Percentiles rank a stretch among this genome's conserved stretches.
phyloP scores from a whole-genome alignment of 2,113 vertebrate genomes.

The Pungitius pungitius region DNA sequence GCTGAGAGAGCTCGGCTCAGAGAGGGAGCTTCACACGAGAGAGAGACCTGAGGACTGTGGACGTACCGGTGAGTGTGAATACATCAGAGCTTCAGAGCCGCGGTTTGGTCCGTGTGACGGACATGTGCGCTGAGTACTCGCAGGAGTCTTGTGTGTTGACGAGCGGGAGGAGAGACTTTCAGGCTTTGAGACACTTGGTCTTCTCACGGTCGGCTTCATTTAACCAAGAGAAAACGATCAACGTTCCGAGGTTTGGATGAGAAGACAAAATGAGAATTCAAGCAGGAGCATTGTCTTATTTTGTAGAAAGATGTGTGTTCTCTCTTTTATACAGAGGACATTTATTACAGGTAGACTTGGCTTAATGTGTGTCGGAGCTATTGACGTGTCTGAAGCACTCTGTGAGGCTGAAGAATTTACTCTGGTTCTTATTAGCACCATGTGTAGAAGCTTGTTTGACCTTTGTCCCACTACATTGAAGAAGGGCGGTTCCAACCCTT shows the following conservation, averaged over 20 bases:
- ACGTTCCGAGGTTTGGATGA: not conserved
- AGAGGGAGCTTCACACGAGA: not conserved
- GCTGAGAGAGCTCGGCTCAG: not conserved
- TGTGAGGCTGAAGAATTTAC: not conserved
- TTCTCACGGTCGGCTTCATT: not conserved
- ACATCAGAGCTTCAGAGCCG: not conserved
- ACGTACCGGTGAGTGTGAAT: constrained; percentile 27
- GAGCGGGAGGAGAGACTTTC: not conserved
- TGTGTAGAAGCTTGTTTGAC: not conserved
- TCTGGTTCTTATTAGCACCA: not conserved
- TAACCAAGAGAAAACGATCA: not conserved
- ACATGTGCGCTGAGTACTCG: not conserved
- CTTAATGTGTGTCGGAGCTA: not conserved
- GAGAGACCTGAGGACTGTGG: not conserved
- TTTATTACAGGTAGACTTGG: not conserved
- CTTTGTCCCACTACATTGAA: not conserved
- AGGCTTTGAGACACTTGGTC: not conserved
- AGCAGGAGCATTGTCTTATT: not conserved
- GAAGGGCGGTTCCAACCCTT: not conserved
- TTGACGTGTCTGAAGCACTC: not conserved
- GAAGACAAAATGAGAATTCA: not conserved
- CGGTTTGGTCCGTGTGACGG: not conserved
- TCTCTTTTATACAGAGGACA: not conserved
- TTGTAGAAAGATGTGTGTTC: not conserved
- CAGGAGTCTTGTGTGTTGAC: not conserved